These are phyloP conservation scores for Melanerpes formicivorus DNA, from an alignment of 2,113 vertebrate genomes.

Conservation along the genomic window DNA sequence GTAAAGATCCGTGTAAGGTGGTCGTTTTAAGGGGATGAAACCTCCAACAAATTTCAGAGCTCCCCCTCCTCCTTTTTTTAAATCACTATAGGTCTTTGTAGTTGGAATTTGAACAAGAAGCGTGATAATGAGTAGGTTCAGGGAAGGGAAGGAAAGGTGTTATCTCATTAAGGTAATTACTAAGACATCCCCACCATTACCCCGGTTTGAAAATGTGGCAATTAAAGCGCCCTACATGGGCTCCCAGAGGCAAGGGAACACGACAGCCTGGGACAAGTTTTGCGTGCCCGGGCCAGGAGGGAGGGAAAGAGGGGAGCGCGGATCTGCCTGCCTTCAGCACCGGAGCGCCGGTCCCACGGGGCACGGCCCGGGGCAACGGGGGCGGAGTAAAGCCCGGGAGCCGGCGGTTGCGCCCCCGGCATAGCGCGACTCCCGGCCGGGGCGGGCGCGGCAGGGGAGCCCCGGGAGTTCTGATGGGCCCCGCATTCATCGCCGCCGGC, in stretches of 20 bases:
- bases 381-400: no score
- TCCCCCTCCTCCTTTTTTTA: not conserved
- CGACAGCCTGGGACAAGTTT: conserved; percentile 84
- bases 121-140: conserved; percentile 96
- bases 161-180: conserved; percentile 99
- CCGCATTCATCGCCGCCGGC: not conserved
- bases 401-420: not conserved
- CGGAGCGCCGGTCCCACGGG: not conserved
- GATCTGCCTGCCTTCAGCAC: conserved; percentile 24
- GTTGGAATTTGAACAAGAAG: conserved; percentile 87
- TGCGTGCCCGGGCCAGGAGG: conserved; percentile 80
- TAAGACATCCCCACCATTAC: conserved; percentile 93
- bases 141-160: conserved; percentile 93
- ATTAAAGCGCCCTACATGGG: conserved; percentile 92
- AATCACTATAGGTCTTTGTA: conserved; percentile 78
- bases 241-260: conserved; percentile 87
- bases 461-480: not conserved
- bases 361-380: not conserved
- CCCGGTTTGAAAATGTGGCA: conserved; percentile 95
- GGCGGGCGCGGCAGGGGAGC: not conserved
- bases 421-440: not conserved
- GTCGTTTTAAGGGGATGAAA: conserved; percentile 64
- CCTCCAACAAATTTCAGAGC: conserved; percentile 72
- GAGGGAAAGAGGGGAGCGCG: conserved; percentile 39
- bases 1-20: conserved; percentile 57